Conservation (phyloP, 2,888 invertebrate genomes). For the Zhuqinia jingwanae region DNA sequence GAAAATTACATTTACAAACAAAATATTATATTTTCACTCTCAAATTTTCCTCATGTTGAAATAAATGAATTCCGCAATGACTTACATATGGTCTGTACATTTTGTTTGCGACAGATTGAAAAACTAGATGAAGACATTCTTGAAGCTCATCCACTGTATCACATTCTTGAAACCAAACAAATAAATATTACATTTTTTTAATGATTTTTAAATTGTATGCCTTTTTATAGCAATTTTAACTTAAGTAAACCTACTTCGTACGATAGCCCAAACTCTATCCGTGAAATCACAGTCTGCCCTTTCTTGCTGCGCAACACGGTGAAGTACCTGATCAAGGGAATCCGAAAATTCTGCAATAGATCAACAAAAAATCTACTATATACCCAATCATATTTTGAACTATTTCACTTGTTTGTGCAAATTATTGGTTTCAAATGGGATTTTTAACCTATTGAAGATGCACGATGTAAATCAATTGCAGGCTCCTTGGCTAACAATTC, state of each 20-base stretch:
- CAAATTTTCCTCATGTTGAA: no score
- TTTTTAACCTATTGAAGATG: constrained; percentile 32
- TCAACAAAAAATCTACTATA: neutral
- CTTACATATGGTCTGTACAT: constrained; percentile 78
- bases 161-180: constrained; percentile 34
- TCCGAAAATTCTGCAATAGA: constrained; percentile 71
- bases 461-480: constrained; percentile 19
- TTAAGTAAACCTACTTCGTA: constrained; percentile 68
- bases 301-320: constrained; percentile 67
- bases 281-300: constrained; percentile 77
- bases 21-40: constrained; percentile 9
- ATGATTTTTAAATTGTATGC: neutral
- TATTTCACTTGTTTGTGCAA: no score
- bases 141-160: constrained; percentile 69
- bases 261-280: constrained; percentile 74
- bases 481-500: constrained; percentile 43
- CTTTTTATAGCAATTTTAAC: neutral
- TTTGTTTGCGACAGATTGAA: constrained; percentile 72
- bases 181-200: neutral
- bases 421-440: no score
- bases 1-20: constrained; percentile 33
- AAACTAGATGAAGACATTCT: constrained; percentile 72
- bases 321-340: constrained; percentile 72
- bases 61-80: no score
- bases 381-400: no score